Base-by-base conservation (phyloP, 2,888 invertebrate genomes). In the Oeneis ivallda region DNA sequence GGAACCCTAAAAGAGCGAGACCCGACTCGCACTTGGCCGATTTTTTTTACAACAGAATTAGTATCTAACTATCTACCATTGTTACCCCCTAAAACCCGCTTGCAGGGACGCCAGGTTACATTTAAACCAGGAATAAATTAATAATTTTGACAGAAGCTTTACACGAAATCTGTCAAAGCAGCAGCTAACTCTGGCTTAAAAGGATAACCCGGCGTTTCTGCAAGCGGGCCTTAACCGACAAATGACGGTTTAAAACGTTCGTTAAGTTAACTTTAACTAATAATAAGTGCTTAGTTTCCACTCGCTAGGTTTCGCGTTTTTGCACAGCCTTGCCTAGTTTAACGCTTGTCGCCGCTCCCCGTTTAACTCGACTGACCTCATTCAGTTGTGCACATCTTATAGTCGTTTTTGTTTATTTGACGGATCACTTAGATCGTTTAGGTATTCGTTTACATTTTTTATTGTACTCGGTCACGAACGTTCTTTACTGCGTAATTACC, bases 351-450 rank as follows among this genome's bases (percentile, higher is more conserved):
- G 17, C 17, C 56, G 50, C 72, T 11, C 41, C 56, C 50, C 45
- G 69, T 73, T 77, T 77, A 76, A 76, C 78, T 76, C 79, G 73
- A 70, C 71, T 73, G 77, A 69, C 83, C 81, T 82, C 70, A 74
- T 75, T 74, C 62, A 65, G 61, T 71, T 72, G 68, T 65, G 64
- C 70, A 67, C 66, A 69, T 72, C 67, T 69, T 67, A 65, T 62
- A 58, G 63, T 15, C 15, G 41, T 57, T 69, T 58, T 59, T 45
- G 52, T 58, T 66, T 62, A 45, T 68, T 58, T 64, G 53, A 64
- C 41, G 58, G 1, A 66, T 61, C 59, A 52, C 47, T 66, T 67
- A 52, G 52, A 52, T 13, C 57, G 19, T 56, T n/a, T 37, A 13
- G 53, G 13, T 52, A 13, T 50, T 50, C 26, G 11, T 5, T 32